A percentile compares a stretch with the other conserved stretches of the same genome.
Conservation (phyloP, 2,888 invertebrate species). For the Volucella inflata region DNA sequence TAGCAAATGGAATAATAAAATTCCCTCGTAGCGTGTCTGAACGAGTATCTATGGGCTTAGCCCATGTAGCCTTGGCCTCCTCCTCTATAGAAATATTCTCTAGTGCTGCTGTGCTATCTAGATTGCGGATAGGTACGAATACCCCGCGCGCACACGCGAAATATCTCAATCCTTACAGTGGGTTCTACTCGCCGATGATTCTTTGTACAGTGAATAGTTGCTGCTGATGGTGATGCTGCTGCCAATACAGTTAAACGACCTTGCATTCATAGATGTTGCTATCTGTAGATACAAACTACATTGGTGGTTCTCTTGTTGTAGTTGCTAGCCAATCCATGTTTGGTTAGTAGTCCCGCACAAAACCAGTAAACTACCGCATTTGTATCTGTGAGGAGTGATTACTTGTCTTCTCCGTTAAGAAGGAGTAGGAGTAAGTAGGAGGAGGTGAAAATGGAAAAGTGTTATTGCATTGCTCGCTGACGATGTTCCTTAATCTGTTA, state of each 20-base stretch:
- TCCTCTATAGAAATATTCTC: slow-evolving; percentile 8
- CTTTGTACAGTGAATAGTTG: not conserved
- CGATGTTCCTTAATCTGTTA: slow-evolving; percentile 64
- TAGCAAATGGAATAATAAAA: slow-evolving; percentile 24
- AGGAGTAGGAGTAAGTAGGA: slow-evolving; percentile 42
- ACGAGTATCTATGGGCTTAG: not conserved
- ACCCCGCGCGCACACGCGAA: slow-evolving; percentile 68
- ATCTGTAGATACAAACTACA: slow-evolving; percentile 36
- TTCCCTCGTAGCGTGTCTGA: slow-evolving; percentile 26
- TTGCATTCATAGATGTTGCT: slow-evolving; percentile 65
- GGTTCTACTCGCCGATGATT: slow-evolving; percentile 11
- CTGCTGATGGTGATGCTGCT: not conserved
- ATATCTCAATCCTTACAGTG: slow-evolving; percentile 69
- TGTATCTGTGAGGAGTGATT: slow-evolving; percentile 29
- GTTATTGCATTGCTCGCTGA: slow-evolving; percentile 7
- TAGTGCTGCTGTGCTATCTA: slow-evolving; percentile 50
- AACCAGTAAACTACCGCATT: slow-evolving; percentile 10
- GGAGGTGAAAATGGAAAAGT: not conserved
- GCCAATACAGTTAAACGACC: slow-evolving; percentile 72
- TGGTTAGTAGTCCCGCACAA: slow-evolving; percentile 56
- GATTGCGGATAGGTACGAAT: slow-evolving; percentile 25
- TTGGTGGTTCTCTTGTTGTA: slow-evolving; percentile 23
- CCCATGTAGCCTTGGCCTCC: slow-evolving; percentile 15
- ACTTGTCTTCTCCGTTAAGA: slow-evolving; percentile 40
- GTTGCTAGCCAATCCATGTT: slow-evolving; percentile 46